phyloP scores from a whole-genome alignment of 2,888 invertebrate species.

The Mechanitis messenoides region DNA sequence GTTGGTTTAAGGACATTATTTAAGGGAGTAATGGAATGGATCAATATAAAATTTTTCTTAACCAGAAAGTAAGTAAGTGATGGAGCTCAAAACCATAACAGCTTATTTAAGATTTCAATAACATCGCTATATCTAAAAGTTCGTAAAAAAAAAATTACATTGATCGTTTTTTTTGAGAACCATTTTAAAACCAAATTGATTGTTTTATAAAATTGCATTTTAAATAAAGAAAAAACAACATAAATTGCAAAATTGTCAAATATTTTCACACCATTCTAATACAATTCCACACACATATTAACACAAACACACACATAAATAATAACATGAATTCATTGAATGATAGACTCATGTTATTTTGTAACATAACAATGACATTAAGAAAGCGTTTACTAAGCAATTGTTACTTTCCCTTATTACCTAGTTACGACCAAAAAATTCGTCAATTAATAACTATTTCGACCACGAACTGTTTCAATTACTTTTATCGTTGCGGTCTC shows the following conservation, averaged over 20 bases:
- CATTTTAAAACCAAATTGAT: no score
- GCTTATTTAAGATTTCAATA: no score
- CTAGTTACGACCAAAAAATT: conserved; percentile 21
- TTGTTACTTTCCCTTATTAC: conserved; percentile 21
- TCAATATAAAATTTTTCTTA: no score
- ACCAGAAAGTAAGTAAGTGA: no score
- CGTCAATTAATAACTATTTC: conserved; percentile 17
- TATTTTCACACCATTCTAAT: neutral
- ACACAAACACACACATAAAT: neutral
- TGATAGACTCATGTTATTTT: neutral
- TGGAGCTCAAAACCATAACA: no score
- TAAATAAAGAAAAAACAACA: no score
- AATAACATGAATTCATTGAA: neutral
- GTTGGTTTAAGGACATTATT: no score
- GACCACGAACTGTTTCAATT: conserved; percentile 17
- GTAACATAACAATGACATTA: conserved; percentile 4
- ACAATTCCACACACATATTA: neutral
- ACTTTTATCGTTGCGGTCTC: conserved; percentile 13
- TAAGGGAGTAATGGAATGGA: no score
- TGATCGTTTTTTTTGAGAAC: no score
- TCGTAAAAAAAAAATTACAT: no score
- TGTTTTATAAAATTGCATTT: no score
- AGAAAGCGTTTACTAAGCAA: conserved; percentile 21
- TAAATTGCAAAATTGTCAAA: neutral
- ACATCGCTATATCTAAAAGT: no score